Evolutionary conservation across 2,113 vertebrate genomes (phyloP).

Genomic region (Rhynchomys soricoides): DNA sequence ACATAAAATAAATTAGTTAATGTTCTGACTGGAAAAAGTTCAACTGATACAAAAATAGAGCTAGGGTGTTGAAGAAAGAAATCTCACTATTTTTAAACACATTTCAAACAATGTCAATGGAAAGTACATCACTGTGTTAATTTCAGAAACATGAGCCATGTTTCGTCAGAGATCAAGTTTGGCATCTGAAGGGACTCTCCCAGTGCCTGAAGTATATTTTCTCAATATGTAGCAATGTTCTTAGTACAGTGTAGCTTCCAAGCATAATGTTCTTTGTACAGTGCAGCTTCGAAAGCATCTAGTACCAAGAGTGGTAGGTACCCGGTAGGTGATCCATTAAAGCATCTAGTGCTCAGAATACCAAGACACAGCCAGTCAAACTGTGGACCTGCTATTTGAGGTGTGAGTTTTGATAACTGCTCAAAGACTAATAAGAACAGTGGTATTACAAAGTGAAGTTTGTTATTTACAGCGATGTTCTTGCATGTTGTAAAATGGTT

Average conservation of each 20-base stretch:
- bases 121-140: background rate
- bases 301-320: background rate
- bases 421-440: background rate
- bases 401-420: conserved; percentile 21
- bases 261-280: background rate
- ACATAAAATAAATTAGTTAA: background rate
- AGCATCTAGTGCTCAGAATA: too few species aligned
- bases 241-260: background rate
- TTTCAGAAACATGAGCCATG: background rate
- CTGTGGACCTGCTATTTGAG: conserved; percentile 9
- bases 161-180: background rate
- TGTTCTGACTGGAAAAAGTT: conserved; percentile 14
- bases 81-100: background rate
- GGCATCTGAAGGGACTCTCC: background rate
- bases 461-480: background rate
- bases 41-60: background rate
- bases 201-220: background rate
- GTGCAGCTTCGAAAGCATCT: background rate
- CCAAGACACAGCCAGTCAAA: background rate
- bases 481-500: background rate
- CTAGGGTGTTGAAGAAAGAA: background rate
- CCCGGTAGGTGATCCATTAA: conserved; percentile 10
- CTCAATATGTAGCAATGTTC: background rate
- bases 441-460: background rate
- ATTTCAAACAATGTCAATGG: background rate